Conservation (phyloP, 2,888 invertebrate species). For the Amblyteles armatorius region DNA sequence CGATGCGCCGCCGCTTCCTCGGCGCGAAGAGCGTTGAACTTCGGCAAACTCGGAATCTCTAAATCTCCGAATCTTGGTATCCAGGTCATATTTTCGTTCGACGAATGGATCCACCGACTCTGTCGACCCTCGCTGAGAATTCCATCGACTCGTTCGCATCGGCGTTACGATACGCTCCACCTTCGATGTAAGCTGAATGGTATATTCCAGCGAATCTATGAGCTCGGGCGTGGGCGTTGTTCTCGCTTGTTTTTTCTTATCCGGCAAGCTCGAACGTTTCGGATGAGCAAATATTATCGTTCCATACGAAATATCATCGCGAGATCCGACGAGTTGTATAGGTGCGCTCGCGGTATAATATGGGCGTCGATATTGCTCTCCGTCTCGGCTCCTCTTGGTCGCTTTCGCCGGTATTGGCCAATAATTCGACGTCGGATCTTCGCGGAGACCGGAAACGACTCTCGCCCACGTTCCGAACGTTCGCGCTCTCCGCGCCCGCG, state of each 20-base stretch:
- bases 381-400: conserved; percentile 24
- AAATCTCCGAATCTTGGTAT: background rate
- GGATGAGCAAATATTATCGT: conserved; percentile 53
- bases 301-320: conserved; percentile 18
- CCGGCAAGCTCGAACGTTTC: conserved; percentile 19
- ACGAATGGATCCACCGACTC: background rate
- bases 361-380: background rate
- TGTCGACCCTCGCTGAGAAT: background rate
- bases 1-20: conserved; percentile 23
- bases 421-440: conserved; percentile 62
- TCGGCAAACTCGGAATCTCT: background rate
- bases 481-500: conserved; percentile 59
- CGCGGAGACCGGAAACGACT: conserved; percentile 70
- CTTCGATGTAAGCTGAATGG: background rate
- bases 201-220: background rate
- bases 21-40: conserved; percentile 53
- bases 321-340: conserved; percentile 3
- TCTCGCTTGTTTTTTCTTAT: conserved; percentile 30
- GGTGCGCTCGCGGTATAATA: background rate
- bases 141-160: background rate
- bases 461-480: conserved; percentile 70
- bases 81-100: background rate
- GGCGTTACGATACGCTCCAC: background rate
- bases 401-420: conserved; percentile 41
- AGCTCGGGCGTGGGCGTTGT: conserved; percentile 19